Evolutionary conservation across 1,140 invertebrate species (phyloP).

Genomic region (Lithobius niger): DNA sequence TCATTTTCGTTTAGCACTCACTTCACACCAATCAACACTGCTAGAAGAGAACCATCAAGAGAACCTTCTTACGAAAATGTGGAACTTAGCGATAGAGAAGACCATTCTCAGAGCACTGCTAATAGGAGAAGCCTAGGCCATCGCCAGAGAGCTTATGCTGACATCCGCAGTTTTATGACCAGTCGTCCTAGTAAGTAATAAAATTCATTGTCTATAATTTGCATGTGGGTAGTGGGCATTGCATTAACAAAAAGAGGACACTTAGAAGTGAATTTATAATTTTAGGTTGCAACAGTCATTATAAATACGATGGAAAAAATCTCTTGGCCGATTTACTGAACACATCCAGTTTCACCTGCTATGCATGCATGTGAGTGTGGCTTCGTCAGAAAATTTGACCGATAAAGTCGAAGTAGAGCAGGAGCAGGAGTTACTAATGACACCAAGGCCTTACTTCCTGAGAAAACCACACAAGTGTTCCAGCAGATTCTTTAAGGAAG

Average conservation of each 20-base stretch:
- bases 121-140: background rate
- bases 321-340: no score
- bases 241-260: background rate
- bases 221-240: background rate
- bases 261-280: no score
- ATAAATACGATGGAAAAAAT: no score
- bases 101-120: background rate
- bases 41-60: background rate
- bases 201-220: background rate
- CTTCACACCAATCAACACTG: constrained; percentile 1
- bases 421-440: no score
- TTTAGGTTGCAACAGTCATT: background rate
- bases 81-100: constrained; percentile 6
- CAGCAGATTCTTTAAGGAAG: no score
- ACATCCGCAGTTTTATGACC: constrained; percentile 12
- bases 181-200: constrained; percentile 8
- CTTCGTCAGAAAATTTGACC: no score
- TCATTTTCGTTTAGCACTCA: background rate
- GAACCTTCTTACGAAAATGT: constrained; percentile 3
- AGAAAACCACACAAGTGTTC: no score
- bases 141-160: constrained; percentile 11
- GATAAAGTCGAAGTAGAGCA: no score
- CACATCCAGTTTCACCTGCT: no score
- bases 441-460: no score
- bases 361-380: no score